Base-by-base conservation (phyloP, 1,140 invertebrate genomes). In the Spodoptera frugiperda region DNA sequence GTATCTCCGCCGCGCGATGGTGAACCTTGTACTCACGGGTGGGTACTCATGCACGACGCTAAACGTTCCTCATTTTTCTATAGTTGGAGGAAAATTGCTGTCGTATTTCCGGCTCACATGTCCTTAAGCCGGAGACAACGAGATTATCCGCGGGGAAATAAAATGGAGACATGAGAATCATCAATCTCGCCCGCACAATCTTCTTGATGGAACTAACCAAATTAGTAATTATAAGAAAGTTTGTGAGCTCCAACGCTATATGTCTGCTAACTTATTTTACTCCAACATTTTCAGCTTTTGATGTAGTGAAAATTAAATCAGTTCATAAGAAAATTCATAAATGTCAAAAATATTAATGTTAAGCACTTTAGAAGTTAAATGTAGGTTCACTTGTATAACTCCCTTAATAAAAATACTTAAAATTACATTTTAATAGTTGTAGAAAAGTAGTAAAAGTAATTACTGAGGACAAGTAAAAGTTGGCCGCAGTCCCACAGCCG, bases 121-220 rank as follows among this genome's bases (percentile, higher is more conserved):
- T 91, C 89, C 89, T 90, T 91, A 90, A 91, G 89, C 87, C 84
- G 86, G 87, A 91, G 89, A 93, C 89, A 91, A 91, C 89, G 87
- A 92, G 90, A 92, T 93, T 93, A 93, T 93, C 89, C 84, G 87
- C 87, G 88, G 87, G 87, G 87, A 91, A 91, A 92, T 91, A 91
- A 92, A 92, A 89, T 87, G 88, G 82, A 90, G 87, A 90, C 89
- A 90, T 81, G 84, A 87, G 88, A 84, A 88, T 89, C 89, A 93
- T 93, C 89, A 92, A 91, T 92, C 90, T 91, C 77, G 57, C 70
- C 72, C 78, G 39, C 61, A 78, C 81, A 82, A 80, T 83, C 78
- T 81, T 78, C 76, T 82, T 73, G 78, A 81, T 81, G 75, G 73
- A 65, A 79, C 77, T 83, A 83, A 81, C 78, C 68, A 75, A 79